Percentiles rank a stretch among this genome's conserved stretches.
phyloP scores from a whole-genome alignment of 2,888 invertebrate genomes.

The Timandra comae region DNA sequence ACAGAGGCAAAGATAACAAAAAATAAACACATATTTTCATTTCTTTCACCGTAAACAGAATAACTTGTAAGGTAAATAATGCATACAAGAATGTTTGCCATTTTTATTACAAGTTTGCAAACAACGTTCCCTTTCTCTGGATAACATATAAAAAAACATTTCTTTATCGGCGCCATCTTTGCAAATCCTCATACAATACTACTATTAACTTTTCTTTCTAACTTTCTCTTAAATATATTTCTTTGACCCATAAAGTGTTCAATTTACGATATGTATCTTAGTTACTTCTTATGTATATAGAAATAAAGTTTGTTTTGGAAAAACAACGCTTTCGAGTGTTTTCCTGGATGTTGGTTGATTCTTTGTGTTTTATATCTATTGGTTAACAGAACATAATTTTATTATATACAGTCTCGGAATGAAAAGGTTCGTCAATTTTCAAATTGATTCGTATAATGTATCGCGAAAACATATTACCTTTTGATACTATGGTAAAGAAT shows the following conservation, averaged over 20 bases:
- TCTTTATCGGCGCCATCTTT: conserved; percentile 17
- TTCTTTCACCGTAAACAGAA: conserved; percentile 3
- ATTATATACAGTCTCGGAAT: no score
- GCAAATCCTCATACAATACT: conserved; percentile 18
- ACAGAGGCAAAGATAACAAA: not conserved
- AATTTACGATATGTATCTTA: conserved; percentile 8
- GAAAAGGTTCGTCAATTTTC: no score
- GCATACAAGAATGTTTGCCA: conserved; percentile 10
- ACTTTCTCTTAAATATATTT: conserved; percentile 20
- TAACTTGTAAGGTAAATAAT: conserved; percentile 14
- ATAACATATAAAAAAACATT: conserved; percentile 15
- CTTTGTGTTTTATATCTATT: no score
- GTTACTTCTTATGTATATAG: no score
- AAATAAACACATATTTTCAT: conserved; percentile 2
- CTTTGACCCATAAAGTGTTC: conserved; percentile 13
- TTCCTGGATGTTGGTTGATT: no score
- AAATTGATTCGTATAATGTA: no score
- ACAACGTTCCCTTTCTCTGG: conserved; percentile 11
- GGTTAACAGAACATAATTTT: no score
- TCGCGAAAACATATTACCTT: no score
- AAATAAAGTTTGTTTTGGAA: no score
- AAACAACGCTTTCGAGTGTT: no score
- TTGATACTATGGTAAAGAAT: no score
- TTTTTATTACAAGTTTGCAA: conserved; percentile 14
- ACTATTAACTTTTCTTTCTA: conserved; percentile 21